Evolutionary conservation across 1,140 invertebrate species (phyloP).

Genomic region (Eufriesea mexicana): DNA sequence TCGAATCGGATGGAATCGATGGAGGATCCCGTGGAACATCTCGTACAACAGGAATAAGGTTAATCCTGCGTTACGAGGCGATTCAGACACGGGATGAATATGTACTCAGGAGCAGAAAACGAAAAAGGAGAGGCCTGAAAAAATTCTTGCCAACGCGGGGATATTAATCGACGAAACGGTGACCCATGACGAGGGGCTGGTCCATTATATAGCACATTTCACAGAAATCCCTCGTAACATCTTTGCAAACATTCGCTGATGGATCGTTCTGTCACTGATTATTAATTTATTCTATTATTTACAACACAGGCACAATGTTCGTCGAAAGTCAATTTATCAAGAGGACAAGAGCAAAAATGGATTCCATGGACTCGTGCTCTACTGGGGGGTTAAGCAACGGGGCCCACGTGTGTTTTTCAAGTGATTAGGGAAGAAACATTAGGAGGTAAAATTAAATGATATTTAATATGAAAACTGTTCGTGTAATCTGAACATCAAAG

Average conservation of each 20-base stretch:
- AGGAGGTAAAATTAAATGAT: too few relatives aligned
- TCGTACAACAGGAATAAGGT: background rate
- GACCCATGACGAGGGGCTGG: background rate
- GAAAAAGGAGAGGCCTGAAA: background rate
- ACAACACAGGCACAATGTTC: background rate
- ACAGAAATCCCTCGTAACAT: background rate
- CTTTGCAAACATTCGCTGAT: background rate
- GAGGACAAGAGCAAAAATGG: background rate
- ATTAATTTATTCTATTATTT: slow-evolving; percentile 3
- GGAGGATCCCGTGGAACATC: background rate
- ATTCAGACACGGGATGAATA: background rate
- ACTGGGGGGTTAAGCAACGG: too few relatives aligned
- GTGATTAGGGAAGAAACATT: too few relatives aligned
- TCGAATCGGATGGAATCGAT: background rate
- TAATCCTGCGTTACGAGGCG: background rate
- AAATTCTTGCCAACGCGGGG: background rate
- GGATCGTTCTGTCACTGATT: background rate
- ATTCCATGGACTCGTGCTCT: background rate
- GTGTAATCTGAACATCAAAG: too few relatives aligned
- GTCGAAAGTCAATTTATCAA: background rate
- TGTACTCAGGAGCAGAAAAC: background rate
- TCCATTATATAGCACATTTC: background rate
- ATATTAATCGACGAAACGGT: background rate
- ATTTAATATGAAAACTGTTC: too few relatives aligned
- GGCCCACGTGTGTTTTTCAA: too few relatives aligned